Conservation (phyloP, 2,113 vertebrate genomes). For the Bungarus multicinctus region DNA sequence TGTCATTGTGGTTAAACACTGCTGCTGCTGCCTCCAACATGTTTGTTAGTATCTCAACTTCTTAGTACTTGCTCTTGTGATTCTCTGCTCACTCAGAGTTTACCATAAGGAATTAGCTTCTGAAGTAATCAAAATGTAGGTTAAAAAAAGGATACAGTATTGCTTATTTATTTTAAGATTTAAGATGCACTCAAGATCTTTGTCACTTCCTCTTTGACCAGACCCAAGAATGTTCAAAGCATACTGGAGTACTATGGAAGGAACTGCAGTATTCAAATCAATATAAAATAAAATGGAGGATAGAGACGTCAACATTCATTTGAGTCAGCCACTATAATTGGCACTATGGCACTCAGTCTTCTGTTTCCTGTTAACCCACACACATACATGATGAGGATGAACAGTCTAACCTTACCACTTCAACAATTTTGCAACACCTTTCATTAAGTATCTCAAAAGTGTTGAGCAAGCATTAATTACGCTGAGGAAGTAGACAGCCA, state of each 20-base stretch:
- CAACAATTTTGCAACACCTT: constrained; percentile 28
- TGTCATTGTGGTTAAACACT: background rate
- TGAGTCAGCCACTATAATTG: constrained; percentile 57
- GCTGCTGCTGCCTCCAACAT: background rate
- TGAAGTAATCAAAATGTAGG: background rate
- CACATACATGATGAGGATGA: background rate
- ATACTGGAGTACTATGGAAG: constrained; percentile 47
- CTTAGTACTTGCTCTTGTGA: background rate
- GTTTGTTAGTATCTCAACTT: background rate
- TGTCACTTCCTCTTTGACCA: constrained; percentile 8
- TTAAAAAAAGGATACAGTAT: background rate
- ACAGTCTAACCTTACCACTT: constrained; percentile 27
- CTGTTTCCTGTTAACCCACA: constrained; percentile 65
- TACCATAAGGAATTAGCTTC: background rate
- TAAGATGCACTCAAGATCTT: constrained; percentile 11
- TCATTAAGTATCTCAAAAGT: constrained; percentile 50
- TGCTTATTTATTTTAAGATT: background rate
- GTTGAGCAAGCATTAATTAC: constrained; percentile 64
- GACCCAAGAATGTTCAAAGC: constrained; percentile 31
- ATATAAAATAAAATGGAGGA: constrained; percentile 48
- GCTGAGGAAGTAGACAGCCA: constrained; percentile 43
- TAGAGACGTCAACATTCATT: constrained; percentile 48
- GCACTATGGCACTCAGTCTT: constrained; percentile 48
- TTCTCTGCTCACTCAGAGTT: background rate
- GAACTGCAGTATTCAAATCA: constrained; percentile 40